Conservation (phyloP, 2,113 vertebrate species). For the Abramis brama region DNA sequence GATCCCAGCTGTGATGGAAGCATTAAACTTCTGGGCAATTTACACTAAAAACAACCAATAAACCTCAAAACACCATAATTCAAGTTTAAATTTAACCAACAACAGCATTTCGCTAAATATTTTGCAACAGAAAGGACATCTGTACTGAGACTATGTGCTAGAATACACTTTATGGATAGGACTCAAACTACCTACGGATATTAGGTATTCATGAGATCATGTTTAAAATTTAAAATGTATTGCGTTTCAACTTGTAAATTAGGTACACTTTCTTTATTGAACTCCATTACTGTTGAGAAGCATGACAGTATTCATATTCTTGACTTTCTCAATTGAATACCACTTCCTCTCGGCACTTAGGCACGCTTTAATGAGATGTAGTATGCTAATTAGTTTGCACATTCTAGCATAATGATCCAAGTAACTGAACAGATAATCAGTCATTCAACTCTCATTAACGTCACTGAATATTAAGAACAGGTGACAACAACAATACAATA, state of each 20-base stretch:
- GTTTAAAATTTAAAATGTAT: background rate
- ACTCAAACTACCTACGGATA: background rate
- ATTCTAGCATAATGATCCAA: conserved; percentile 59
- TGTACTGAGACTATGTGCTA: background rate
- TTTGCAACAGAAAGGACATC: background rate
- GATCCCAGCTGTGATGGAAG: background rate
- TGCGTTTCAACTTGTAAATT: background rate
- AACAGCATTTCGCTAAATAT: background rate
- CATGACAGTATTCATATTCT: background rate
- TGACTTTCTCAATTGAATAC: conserved; percentile 1
- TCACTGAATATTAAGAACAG: background rate
- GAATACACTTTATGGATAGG: background rate
- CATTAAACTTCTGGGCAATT: too few relatives aligned
- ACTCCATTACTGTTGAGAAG: background rate
- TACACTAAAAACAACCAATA: background rate
- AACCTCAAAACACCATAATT: background rate
- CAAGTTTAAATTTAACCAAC: background rate
- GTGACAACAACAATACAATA: background rate
- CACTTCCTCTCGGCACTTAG: conserved; percentile 11
- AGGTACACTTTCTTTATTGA: background rate
- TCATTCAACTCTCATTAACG: conserved; percentile 12
- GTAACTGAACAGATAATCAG: conserved; percentile 55
- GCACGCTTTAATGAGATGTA: conserved; percentile 59
- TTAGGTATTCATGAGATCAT: background rate
- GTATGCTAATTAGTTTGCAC: conserved; percentile 62